phyloP scores from a whole-genome alignment of 2,113 vertebrate species.

The Aptenodytes forsteri region DNA sequence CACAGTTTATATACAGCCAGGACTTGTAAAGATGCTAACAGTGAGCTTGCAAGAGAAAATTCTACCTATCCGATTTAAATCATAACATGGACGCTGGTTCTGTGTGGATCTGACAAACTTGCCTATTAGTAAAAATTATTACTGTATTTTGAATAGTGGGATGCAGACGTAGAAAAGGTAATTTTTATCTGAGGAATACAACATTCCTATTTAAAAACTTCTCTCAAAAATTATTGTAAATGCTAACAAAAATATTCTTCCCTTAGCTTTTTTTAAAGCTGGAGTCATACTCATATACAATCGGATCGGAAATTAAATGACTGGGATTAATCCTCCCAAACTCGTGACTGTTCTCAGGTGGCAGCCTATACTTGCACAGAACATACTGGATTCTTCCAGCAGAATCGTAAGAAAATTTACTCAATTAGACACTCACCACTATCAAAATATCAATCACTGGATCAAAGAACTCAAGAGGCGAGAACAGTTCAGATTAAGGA shows the following conservation, averaged over 20 bases:
- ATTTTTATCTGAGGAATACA: background rate
- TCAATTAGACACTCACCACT: background rate
- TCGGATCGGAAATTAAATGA: background rate
- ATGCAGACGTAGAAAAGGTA: background rate
- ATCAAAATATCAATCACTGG: background rate
- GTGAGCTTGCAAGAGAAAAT: background rate
- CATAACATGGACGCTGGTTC: background rate
- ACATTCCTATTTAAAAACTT: background rate
- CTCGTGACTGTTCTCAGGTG: background rate
- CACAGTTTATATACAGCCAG: background rate
- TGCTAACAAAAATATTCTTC: background rate
- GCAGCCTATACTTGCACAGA: background rate
- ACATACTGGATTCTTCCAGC: background rate
- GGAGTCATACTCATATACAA: background rate
- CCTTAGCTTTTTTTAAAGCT: background rate
- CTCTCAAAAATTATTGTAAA: background rate
- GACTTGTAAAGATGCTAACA: background rate
- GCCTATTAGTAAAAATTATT: background rate
- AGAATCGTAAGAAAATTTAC: background rate
- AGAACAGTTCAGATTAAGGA: background rate
- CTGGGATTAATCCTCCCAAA: background rate
- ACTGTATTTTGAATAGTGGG: background rate
- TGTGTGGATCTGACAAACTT: background rate
- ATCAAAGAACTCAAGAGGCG: background rate
- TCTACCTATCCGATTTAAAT: background rate